Base-by-base conservation (phyloP, 2,888 invertebrate genomes). In the Hermaeophaga mercurialis region DNA sequence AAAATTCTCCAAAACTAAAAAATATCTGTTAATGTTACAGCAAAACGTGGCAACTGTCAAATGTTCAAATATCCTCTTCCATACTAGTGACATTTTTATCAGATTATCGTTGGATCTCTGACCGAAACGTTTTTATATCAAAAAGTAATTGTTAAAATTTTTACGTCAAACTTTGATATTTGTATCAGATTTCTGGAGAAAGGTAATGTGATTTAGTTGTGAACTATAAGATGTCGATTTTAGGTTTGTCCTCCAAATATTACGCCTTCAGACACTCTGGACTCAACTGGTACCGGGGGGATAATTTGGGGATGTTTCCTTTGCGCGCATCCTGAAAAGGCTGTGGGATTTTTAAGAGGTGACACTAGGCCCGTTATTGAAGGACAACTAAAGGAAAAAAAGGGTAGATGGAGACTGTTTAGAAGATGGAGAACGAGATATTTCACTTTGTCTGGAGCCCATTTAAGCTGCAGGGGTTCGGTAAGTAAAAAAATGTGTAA, bases 391-490 rank as follows among this genome's bases (percentile, higher is more conserved):
- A 94, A 94, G 76, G 94, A 94, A 80, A 94, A 94, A 79, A 92
- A 92, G 75, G 93, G 94, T 12, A 85, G 92, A 68, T 96, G 95
- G 95, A 82, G 93, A 66, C 82, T 96, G 61, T 92, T 96, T 77
- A 83, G 92, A 34, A 80, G 95, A 64, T 96, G 96, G 96, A 84
- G 95, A 65, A 96, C 95, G 3, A 80, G 96, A 63, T 95, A 96
- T 79, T 96, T 96, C 78, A 96, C 96, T 1, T 80, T 96, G 18
- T 94, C 94, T 22, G 95, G 94, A 0, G 94, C 94, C 1, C 91
- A 94, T 75, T 85, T 96, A 48, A 92, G 93, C 12, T 94, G 91
- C 75, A 86, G 88, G 77, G 90, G 89, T 73, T 87, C 89, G 62
- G 90, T 91, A 77, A 85, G 86, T 63, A 24, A 1, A 22, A 7